A percentile compares a stretch with the other conserved stretches of the same genome.
Evolutionary conservation across 2,797 vertebrate species (phyloP).

Genomic region (Acanthopagrus latus): DNA sequence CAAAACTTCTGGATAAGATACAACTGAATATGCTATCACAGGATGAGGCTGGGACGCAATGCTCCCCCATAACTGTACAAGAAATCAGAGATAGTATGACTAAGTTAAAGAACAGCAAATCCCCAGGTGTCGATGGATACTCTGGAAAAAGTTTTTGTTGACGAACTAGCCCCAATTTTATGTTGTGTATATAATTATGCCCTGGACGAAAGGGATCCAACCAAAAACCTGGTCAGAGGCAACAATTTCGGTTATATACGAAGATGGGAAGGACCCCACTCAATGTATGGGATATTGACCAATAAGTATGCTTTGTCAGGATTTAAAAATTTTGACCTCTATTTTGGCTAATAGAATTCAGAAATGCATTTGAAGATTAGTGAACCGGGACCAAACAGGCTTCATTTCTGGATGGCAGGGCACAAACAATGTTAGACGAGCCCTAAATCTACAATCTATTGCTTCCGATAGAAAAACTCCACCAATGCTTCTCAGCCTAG

Average conservation of each 20-base stretch:
- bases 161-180: neutral
- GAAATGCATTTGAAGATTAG: neutral
- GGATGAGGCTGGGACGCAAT: neutral
- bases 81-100: neutral
- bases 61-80: neutral
- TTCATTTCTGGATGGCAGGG: neutral
- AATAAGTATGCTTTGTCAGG: neutral
- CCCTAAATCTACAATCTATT: neutral
- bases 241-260: neutral
- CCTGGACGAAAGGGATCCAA: neutral
- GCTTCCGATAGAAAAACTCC: neutral
- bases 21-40: neutral
- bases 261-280: neutral
- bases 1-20: neutral
- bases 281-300: neutral
- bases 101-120: neutral
- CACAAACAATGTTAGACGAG: neutral
- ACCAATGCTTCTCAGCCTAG: conserved; percentile 9
- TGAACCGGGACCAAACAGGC: neutral
- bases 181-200: neutral
- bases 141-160: neutral
- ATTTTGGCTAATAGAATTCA: neutral
- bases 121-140: neutral
- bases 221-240: conserved; percentile 12
- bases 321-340: neutral